Percentiles rank a stretch among this genome's conserved stretches.
phyloP scores from a whole-genome alignment of 1,140 invertebrate genomes.

The Glomeris maerens region DNA sequence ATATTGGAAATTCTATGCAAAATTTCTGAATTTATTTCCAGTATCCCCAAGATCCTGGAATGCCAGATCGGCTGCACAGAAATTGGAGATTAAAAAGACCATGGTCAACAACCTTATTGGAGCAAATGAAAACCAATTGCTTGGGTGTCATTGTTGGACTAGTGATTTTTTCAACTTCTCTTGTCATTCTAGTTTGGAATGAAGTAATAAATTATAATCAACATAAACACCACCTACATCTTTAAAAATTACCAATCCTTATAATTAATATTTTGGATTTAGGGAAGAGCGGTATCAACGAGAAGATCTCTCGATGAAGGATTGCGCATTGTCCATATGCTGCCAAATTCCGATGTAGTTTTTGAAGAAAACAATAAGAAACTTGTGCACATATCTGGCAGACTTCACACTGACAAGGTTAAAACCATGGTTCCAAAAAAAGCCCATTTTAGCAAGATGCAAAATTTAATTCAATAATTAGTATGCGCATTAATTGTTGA shows the following conservation, averaged over 20 bases:
- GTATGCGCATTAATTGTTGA: no score
- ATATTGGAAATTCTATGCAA: no score
- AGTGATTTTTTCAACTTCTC: slow-evolving; percentile 34
- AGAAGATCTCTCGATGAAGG: slow-evolving; percentile 55
- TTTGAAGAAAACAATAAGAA: slow-evolving; percentile 50
- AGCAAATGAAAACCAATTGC: slow-evolving; percentile 47
- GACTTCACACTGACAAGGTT: no score
- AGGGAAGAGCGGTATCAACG: slow-evolving; percentile 53
- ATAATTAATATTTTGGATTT: slow-evolving; percentile 14
- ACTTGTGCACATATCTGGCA: slow-evolving; percentile 59
- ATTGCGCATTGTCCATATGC: slow-evolving; percentile 40
- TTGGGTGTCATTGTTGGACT: slow-evolving; percentile 44
- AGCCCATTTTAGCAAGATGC: no score
- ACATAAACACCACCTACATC: slow-evolving; percentile 1
- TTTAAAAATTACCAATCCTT: not conserved
- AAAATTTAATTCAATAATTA: no score
- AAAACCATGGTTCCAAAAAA: no score
- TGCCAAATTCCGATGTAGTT: slow-evolving; percentile 37
- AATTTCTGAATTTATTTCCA: slow-evolving; percentile 10
- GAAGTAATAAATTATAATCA: slow-evolving; percentile 38
- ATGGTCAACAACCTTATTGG: slow-evolving; percentile 27
- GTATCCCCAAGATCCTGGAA: slow-evolving; percentile 20
- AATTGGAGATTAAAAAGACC: not conserved
- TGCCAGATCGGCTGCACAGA: slow-evolving; percentile 7
- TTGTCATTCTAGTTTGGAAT: slow-evolving; percentile 52